Percentiles rank a stretch among this genome's conserved stretches.
phyloP scores from a whole-genome alignment of 2,797 vertebrate species.

The Cirrhinus mrigala region DNA sequence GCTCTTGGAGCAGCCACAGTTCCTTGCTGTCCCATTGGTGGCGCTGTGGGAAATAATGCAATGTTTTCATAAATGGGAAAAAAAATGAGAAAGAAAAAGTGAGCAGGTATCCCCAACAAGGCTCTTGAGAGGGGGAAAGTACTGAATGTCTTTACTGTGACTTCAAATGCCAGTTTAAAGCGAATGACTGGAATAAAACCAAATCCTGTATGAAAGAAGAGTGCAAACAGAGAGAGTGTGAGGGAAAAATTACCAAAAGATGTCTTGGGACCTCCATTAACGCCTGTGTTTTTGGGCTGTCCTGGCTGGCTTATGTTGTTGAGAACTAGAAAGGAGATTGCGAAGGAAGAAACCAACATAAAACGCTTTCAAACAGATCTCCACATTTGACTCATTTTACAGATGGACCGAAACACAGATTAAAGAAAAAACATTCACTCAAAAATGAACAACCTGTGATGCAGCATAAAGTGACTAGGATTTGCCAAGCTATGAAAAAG shows the following conservation, averaged over 20 bases:
- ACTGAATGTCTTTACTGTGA: slow-evolving; percentile 37
- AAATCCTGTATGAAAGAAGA: slow-evolving; percentile 32
- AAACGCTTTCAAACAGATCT: slow-evolving; percentile 41
- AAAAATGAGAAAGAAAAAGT: slow-evolving; percentile 29
- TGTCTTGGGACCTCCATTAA: slow-evolving; percentile 70
- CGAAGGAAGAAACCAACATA: slow-evolving; percentile 40
- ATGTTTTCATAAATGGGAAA: slow-evolving; percentile 45
- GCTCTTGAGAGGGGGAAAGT: slow-evolving; percentile 32
- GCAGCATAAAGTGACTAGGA: not conserved
- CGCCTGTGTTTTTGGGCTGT: slow-evolving; percentile 57
- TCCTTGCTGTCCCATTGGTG: slow-evolving; percentile 70
- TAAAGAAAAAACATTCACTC: not conserved
- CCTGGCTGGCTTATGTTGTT: slow-evolving; percentile 72
- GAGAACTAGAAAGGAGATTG: slow-evolving; percentile 65
- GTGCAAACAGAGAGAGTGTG: slow-evolving; percentile 21
- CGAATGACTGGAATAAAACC: slow-evolving; percentile 44
- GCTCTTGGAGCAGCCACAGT: slow-evolving; percentile 62
- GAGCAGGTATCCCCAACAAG: slow-evolving; percentile 33
- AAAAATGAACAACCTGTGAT: not conserved
- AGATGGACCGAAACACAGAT: not conserved
- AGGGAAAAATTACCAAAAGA: slow-evolving; percentile 73
- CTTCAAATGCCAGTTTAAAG: slow-evolving; percentile 34
- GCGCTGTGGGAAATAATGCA: slow-evolving; percentile 74
- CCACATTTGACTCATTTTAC: slow-evolving; percentile 12
- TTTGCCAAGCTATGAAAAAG: not conserved